Base-by-base conservation (phyloP, 2,888 invertebrate genomes). In the Apodemia hepburni region DNA sequence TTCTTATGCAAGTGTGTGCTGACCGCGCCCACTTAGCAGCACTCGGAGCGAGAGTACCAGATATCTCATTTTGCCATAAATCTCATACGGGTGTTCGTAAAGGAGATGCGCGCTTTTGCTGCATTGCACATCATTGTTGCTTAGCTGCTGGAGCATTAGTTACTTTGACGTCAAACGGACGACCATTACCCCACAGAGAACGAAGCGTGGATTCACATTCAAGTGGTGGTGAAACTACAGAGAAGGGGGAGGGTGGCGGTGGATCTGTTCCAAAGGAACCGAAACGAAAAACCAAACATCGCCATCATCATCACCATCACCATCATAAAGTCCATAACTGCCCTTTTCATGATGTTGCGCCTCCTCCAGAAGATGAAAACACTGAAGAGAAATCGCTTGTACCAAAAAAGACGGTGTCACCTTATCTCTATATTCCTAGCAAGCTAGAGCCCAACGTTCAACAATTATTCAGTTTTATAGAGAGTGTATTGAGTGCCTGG, bases 401-500 rank as follows among this genome's bases (percentile, higher is more conserved):
- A 58, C 87, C 88, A 54, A 87, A 86, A 69, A 89, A 90, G 79
- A 85, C 88, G 65, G 86, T 92, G 57, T 93, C 92, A 72, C 91
- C 92, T 73, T 92, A 91, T 78, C 82, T 92, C 65, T 90, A 80
- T 71, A 91, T 92, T 76, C 91, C 87, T 71, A 89, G 90, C 82
- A 84, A 93, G 83, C 86, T 95, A 92, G 95, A 95, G 81, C 95
- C 95, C 61, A 95, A 96, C 82, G 96, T 96, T 60, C 96, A 96
- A 83, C 95, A 96, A 85, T 89, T 96, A 74, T 96, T 96, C 84
- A 95, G 95, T 84, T 96, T 96, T 78, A 96, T 96, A 71, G 96
- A 96, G 81, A 94, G 94, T 70, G 96, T 96, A 62, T 83, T 96
- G 68, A 96, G 96, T 79, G 95, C 96, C 60, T 96, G 96, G 96